Percentiles rank a stretch among this genome's conserved stretches.
Evolutionary conservation across 2,888 invertebrate genomes (phyloP).

Genomic region (Hydrotaea cyrtoneurina): DNA sequence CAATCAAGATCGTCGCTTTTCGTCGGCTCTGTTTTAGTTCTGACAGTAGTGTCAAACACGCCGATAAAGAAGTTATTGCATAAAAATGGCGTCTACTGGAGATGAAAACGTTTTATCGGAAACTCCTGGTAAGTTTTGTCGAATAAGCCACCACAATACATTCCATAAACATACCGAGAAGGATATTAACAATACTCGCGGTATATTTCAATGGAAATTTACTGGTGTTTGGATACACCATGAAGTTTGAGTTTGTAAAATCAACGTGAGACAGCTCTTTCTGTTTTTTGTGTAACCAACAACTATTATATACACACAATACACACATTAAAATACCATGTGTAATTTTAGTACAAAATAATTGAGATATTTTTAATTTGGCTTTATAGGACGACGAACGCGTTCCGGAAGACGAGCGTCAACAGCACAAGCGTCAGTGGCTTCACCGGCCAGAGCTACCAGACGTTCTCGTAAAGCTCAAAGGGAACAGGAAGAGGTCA

Average conservation of each 20-base stretch:
- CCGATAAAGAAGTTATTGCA: slow-evolving; percentile 65
- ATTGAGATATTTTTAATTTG: slow-evolving; percentile 13
- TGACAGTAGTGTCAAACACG: no score
- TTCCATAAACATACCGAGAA: not conserved
- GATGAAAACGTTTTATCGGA: slow-evolving; percentile 78
- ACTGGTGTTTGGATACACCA: not conserved
- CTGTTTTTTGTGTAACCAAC: slow-evolving; percentile 16
- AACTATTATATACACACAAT: not conserved
- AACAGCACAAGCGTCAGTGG: slow-evolving; percentile 75
- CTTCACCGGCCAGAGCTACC: slow-evolving; percentile 73
- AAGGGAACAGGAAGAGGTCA: slow-evolving; percentile 75
- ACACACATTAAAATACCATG: not conserved
- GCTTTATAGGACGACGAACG: slow-evolving; percentile 82
- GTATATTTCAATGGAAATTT: not conserved
- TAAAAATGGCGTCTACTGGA: slow-evolving; percentile 81
- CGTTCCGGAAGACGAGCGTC: slow-evolving; percentile 82
- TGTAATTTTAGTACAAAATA: not conserved
- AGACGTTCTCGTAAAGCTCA: slow-evolving; percentile 76
- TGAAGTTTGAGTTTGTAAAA: slow-evolving; percentile 26
- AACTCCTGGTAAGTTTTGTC: slow-evolving; percentile 75
- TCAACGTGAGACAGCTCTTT: slow-evolving; percentile 42
- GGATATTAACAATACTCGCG: not conserved
- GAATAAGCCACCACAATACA: not conserved
- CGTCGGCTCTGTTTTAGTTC: no score
- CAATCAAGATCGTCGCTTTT: no score